Base-by-base conservation (phyloP, 2,888 invertebrate species). In the Disparrhopalites patrizii region DNA sequence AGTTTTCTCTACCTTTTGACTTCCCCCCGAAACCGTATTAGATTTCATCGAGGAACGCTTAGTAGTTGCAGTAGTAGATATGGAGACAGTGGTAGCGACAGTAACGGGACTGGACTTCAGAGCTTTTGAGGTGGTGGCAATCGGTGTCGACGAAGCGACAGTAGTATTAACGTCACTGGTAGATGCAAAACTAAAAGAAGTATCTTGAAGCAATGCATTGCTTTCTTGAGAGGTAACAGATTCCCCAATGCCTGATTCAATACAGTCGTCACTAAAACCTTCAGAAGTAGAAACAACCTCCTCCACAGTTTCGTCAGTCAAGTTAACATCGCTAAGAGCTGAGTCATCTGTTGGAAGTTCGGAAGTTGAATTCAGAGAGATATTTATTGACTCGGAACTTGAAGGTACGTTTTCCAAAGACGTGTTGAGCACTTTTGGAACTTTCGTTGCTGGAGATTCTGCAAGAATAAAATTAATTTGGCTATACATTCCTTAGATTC, bases 1-100 rank as follows among this genome's bases (percentile, higher is more conserved):
- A 68, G 79, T 81, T 71, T 83, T 83, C 25, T 65, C 66, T 23
- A 68, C 51, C 55, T 63, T 60, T 2, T 31, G 57, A 23, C n/a
- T 27, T 50, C 28, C 40, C 13, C 15, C 20, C 15, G 52, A 52
- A 20, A 20, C 28, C 3, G 15, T 28, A 28, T 10, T 60, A 33
- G 50, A 47, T 30, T 60, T 60, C 28, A 60, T 50, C 13, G 60
- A 43, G 1, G 60, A 60, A 4, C 60, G 60, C 43, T 60, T 60
- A 20, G 31, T n/a, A 20, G 40, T 13, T 25, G n/a, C n/a, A n/a
- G n/a, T n/a, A n/a, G n/a, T n/a, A n/a, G n/a, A n/a, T n/a, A n/a
- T n/a, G n/a, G n/a, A n/a, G n/a, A n/a, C n/a, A n/a, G n/a, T n/a
- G 20, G 47, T 47, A 23, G 27, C 38, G 27, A n/a, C n/a, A 20